Evolutionary conservation across 2,888 invertebrate species (phyloP).

Genomic region (Clusia tigrina): DNA sequence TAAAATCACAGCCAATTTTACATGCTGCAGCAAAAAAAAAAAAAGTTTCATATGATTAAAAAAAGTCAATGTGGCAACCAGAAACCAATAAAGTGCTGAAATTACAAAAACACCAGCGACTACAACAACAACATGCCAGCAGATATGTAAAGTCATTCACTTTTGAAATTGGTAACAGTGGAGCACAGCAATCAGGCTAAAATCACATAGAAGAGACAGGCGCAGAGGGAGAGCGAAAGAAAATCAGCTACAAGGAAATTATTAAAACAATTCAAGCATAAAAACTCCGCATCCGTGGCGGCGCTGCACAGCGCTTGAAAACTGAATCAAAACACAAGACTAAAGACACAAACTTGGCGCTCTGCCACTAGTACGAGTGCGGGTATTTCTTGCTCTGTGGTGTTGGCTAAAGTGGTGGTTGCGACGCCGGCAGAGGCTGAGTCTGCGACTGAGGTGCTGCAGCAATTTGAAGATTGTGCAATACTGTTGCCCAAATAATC

Average conservation of each 20-base stretch:
- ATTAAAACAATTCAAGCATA: slow-evolving; percentile 42
- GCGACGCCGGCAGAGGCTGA: no score
- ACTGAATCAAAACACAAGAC: no score
- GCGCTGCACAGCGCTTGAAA: background rate
- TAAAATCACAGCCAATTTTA: background rate
- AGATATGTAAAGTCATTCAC: slow-evolving; percentile 45
- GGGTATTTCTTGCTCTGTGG: no score
- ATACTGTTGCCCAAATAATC: background rate
- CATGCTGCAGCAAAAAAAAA: background rate
- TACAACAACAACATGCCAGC: slow-evolving; percentile 13
- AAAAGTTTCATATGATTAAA: no score
- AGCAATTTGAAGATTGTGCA: background rate
- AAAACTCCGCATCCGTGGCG: background rate
- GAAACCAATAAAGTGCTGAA: slow-evolving; percentile 49
- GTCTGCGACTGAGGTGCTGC: no score
- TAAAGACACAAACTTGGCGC: no score
- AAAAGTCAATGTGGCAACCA: slow-evolving; percentile 21
- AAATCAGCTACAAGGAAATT: slow-evolving; percentile 46
- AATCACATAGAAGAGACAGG: background rate
- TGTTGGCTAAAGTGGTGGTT: no score
- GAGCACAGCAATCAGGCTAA: slow-evolving; percentile 6
- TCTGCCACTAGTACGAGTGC: no score
- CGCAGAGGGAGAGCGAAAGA: slow-evolving; percentile 2
- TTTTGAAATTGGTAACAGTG: slow-evolving; percentile 33
- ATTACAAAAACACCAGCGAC: slow-evolving; percentile 23